Conservation (phyloP, 2,888 invertebrate species). For the Incurvaria masculella region DNA sequence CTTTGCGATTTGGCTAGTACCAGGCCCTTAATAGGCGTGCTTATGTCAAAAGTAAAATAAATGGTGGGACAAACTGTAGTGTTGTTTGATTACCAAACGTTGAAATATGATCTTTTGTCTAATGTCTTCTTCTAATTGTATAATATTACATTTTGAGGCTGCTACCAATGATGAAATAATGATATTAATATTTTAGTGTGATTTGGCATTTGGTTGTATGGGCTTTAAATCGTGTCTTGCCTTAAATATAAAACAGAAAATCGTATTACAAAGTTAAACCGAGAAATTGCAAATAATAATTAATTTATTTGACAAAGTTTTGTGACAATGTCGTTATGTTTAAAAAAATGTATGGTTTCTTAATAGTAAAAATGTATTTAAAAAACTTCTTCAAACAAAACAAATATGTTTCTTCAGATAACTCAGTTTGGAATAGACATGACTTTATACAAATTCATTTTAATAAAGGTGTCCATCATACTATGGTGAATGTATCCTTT, state of each 20-base stretch:
- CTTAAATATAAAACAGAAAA: conserved; percentile 1
- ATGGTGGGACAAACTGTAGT: no score
- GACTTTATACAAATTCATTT: conserved; percentile 12
- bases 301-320: background rate
- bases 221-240: background rate
- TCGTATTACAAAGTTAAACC: conserved; percentile 2
- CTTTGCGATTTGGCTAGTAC: no score
- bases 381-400: conserved; percentile 11
- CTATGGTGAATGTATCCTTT: background rate
- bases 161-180: no score
- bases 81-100: no score
- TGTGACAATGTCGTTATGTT: background rate
- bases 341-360: background rate
- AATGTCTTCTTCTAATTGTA: no score
- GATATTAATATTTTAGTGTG: background rate
- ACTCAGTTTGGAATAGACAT: conserved; percentile 4
- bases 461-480: background rate
- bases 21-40: no score
- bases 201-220: background rate
- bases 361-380: background rate
- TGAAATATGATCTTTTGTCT: no score
- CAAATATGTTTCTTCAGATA: conserved; percentile 3
- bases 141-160: no score
- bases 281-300: no score
- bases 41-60: no score